Conservation (phyloP, 2,113 vertebrate genomes). For the Brachyhypopomus gauderio region DNA sequence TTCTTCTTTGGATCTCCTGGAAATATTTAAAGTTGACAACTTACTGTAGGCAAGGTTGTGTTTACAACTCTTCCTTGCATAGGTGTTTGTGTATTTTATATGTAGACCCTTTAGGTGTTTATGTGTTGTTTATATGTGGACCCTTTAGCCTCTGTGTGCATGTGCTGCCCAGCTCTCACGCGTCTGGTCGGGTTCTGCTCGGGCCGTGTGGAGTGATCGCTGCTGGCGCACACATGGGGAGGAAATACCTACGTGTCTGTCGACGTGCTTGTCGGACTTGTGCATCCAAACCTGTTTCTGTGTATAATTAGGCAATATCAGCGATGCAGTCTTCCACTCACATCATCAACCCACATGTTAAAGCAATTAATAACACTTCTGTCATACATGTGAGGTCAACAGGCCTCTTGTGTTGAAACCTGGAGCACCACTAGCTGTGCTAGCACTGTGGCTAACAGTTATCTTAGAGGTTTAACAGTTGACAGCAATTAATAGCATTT, state of each 20-base stretch:
- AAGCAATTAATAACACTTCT: not conserved
- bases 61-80: too few species aligned
- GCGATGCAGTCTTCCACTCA: not conserved
- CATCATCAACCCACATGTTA: not conserved
- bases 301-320: slow-evolving; percentile 20
- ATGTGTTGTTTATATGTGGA: not conserved
- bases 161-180: slow-evolving; percentile 9
- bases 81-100: not conserved
- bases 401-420: too few species aligned
- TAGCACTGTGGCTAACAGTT: too few species aligned
- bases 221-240: slow-evolving; percentile 46
- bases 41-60: too few species aligned
- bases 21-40: too few species aligned
- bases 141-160: not conserved
- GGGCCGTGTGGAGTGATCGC: slow-evolving; percentile 7
- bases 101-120: not conserved
- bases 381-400: not conserved
- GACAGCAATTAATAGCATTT: too few species aligned
- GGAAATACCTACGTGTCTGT: slow-evolving; percentile 43
- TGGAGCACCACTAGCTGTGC: too few species aligned
- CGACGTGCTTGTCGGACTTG: slow-evolving; percentile 24
- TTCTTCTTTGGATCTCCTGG: too few species aligned
- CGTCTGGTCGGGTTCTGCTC: slow-evolving; percentile 54
- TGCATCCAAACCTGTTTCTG: slow-evolving; percentile 29
- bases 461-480: too few species aligned